These are phyloP conservation scores for Megalops atlanticus DNA, from an alignment of 2,113 vertebrate species.

Conservation along the genomic window DNA sequence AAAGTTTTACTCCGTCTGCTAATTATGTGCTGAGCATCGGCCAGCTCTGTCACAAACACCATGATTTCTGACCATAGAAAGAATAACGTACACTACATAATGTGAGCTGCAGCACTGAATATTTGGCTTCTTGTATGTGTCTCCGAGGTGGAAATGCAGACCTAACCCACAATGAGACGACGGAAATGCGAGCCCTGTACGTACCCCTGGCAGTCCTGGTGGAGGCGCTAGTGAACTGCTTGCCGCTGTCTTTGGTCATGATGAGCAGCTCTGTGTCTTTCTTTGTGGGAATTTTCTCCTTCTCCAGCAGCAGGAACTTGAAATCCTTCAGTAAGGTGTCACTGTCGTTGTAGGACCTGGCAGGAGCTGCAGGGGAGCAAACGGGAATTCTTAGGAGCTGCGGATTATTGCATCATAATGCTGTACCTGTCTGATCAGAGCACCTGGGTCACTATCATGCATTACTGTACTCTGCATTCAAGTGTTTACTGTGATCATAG, in stretches of 20 bases:
- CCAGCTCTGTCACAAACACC: too few species aligned
- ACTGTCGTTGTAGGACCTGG: slow-evolving; percentile 73
- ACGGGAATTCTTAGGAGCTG: not conserved
- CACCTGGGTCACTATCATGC: too few species aligned
- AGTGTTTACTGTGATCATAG: too few species aligned
- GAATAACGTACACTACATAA: not conserved
- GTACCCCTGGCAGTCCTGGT: slow-evolving; percentile 60
- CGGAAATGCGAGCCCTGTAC: too few species aligned
- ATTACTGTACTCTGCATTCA: too few species aligned
- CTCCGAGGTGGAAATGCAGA: not conserved
- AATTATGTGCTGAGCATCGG: too few species aligned
- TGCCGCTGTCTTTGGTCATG: slow-evolving; percentile 91
- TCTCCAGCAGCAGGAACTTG: slow-evolving; percentile 83
- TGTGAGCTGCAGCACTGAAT: too few species aligned
- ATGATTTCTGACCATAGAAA: too few species aligned
- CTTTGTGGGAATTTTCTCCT: slow-evolving; percentile 80
- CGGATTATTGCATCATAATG: too few species aligned
- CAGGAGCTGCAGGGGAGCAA: slow-evolving; percentile 51
- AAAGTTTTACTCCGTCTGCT: too few species aligned
- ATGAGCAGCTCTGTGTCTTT: slow-evolving; percentile 87
- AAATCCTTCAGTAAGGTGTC: slow-evolving; percentile 84
- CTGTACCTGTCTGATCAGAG: too few species aligned
- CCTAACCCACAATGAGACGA: too few species aligned
- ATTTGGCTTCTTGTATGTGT: not conserved
- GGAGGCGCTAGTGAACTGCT: slow-evolving; percentile 79